Evolutionary conservation across 2,797 vertebrate species (phyloP), one percentile per base, ranked within the genome.

Genomic region (Sebastolobus altivelis): DNA sequence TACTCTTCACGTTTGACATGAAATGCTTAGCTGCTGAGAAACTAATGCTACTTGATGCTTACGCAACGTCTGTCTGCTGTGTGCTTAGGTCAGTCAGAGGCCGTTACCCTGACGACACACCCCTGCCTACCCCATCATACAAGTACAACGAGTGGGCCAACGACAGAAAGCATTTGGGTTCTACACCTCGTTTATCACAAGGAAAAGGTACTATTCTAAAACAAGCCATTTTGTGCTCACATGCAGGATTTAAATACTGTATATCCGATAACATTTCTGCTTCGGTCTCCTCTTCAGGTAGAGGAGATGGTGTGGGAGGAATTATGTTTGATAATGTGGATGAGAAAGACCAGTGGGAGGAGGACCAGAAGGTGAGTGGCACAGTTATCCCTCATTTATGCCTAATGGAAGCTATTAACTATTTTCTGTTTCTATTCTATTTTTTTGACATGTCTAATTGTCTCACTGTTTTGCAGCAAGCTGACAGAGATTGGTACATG

Each of bases 121-220:
- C 99, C 0, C 85, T 99, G 72, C 98, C 98, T 0, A 99, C 99
- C 0, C 99, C 99, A 0, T 99, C 99, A 0, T 99, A 99, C 91
- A 99, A 99, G 83, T 99, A 99, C 90, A 99, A 99, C 0, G 99
- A 99, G 55, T 99, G 99, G 99, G 99, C 99, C 8, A 98, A 98
- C n/a, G 97, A 99, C 88, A 95, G 97, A 72, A 97, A 94, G 72
- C 97, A 99, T 85, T 88, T 99, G 69, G 98, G 98, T 1, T 96
- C 98, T 11, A 98, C 98, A 0, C 98, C 99, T 0, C 98, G 98
- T 38, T 96, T 99, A 60, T 99, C 98, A 58, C 96, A 97, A 89
- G 99, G 98, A 58, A 97, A 96, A 97, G 97, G 99, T 99, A 87
- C 9, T 14, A 4, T 74, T 62, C 12, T 22, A 6, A 18, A 70